These are phyloP conservation scores for Oenanthe oenanthe DNA, from an alignment of 2,113 vertebrate species.

Conservation along the genomic window DNA sequence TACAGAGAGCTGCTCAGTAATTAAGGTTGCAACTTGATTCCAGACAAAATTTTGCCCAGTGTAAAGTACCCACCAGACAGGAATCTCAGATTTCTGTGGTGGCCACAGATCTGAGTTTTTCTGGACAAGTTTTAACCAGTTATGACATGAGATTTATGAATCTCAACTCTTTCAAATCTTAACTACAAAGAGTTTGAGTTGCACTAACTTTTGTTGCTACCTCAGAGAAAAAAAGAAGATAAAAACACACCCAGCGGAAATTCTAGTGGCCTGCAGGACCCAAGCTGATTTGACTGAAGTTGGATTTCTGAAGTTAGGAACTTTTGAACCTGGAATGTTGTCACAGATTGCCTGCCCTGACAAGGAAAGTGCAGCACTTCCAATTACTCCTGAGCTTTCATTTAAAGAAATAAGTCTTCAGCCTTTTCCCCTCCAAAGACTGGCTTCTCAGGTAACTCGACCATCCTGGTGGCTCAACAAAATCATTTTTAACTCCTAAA, in stretches of 20 bases:
- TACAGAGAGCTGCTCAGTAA: background rate
- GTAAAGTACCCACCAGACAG: background rate
- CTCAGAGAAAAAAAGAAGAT: slow-evolving; percentile 15
- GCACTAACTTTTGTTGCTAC: background rate
- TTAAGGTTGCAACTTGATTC: background rate
- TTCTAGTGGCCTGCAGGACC: slow-evolving; percentile 15
- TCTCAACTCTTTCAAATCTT: background rate
- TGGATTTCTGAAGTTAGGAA: slow-evolving; percentile 40
- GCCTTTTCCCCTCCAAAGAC: background rate
- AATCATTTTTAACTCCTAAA: slow-evolving; percentile 31
- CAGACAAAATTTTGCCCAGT: background rate
- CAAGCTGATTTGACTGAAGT: slow-evolving; percentile 46
- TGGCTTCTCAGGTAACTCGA: background rate
- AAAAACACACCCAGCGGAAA: slow-evolving; percentile 30
- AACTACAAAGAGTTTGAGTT: background rate
- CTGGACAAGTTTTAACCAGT: background rate
- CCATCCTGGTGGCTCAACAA: background rate
- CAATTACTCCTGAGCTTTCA: slow-evolving; percentile 55
- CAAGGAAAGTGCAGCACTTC: slow-evolving; percentile 46
- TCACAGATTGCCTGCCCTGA: slow-evolving; percentile 30
- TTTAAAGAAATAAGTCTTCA: slow-evolving; percentile 29
- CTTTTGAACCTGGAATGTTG: slow-evolving; percentile 54
- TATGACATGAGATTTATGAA: background rate
- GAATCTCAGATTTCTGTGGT: background rate
- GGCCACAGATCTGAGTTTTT: background rate